phyloP scores from a whole-genome alignment of 2,888 invertebrate species.

The Drosophila barbarae region DNA sequence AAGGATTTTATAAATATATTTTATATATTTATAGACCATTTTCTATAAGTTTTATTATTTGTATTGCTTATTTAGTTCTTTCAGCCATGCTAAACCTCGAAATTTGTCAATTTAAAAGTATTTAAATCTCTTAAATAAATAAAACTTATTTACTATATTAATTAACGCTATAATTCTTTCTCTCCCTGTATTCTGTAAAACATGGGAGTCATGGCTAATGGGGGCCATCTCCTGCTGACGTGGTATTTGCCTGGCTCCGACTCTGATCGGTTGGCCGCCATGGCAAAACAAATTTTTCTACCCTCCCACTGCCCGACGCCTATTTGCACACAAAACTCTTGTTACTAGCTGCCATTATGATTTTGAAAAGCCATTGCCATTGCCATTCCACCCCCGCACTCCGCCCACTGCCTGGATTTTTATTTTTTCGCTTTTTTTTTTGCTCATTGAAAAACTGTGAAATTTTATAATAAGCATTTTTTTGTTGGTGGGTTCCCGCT shows the following conservation, averaged over 20 bases:
- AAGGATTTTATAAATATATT: too few relatives aligned
- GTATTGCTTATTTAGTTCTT: neutral
- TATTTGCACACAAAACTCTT: slow-evolving; percentile 76
- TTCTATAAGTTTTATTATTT: neutral
- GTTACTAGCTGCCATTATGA: slow-evolving; percentile 79
- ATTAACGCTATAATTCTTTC: neutral
- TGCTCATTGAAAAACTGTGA: slow-evolving; percentile 77
- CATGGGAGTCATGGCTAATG: slow-evolving; percentile 5
- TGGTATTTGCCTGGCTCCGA: slow-evolving; percentile 65
- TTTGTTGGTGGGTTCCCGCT: slow-evolving; percentile 53
- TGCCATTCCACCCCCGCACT: slow-evolving; percentile 42
- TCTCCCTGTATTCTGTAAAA: neutral
- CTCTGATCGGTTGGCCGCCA: slow-evolving; percentile 51
- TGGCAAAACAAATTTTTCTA: slow-evolving; percentile 25
- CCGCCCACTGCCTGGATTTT: slow-evolving; percentile 18
- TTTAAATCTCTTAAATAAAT: rapidly evolving
- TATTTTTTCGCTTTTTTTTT: slow-evolving; percentile 30
- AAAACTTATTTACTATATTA: too few relatives aligned
- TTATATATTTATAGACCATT: neutral
- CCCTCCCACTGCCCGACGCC: slow-evolving; percentile 38
- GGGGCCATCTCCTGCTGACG: slow-evolving; percentile 57
- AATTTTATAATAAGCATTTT: slow-evolving; percentile 78
- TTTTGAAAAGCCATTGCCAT: slow-evolving; percentile 78
- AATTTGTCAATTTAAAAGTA: too few relatives aligned
- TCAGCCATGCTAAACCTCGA: too few relatives aligned